Evolutionary conservation across 2,888 invertebrate genomes (phyloP).

Genomic region (Monoplex corrugatus): DNA sequence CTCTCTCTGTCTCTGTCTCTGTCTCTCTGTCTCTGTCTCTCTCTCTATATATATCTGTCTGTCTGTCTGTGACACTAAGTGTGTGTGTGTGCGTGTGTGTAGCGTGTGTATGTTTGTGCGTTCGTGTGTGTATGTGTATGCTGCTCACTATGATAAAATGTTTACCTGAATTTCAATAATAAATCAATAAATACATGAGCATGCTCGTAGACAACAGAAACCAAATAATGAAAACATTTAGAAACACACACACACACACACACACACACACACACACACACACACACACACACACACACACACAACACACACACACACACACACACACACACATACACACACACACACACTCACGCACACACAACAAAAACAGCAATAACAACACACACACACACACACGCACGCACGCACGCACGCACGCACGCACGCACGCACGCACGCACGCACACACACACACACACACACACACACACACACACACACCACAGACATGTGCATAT

Average conservation of each 20-base stretch:
- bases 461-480: constrained; percentile 37
- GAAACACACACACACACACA: neutral
- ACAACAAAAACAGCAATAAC: neutral
- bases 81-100: too few species aligned
- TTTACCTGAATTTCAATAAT: too few species aligned
- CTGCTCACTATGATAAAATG: too few species aligned
- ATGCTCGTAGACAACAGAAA: too few species aligned
- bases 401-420: constrained; percentile 26
- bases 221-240: neutral
- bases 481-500: neutral
- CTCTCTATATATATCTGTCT: too few species aligned
- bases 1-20: too few species aligned
- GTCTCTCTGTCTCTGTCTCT: too few species aligned
- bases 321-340: neutral
- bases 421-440: constrained; percentile 13
- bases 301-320: neutral
- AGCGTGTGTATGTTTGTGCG: too few species aligned
- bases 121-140: too few species aligned
- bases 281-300: constrained; percentile 29
- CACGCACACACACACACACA: constrained; percentile 33
- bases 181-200: too few species aligned
- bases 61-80: too few species aligned
- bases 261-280: neutral
- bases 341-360: neutral
- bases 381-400: neutral